Evolutionary conservation across 1,140 invertebrate species (phyloP).

Genomic region (Nasonia vitripennis): DNA sequence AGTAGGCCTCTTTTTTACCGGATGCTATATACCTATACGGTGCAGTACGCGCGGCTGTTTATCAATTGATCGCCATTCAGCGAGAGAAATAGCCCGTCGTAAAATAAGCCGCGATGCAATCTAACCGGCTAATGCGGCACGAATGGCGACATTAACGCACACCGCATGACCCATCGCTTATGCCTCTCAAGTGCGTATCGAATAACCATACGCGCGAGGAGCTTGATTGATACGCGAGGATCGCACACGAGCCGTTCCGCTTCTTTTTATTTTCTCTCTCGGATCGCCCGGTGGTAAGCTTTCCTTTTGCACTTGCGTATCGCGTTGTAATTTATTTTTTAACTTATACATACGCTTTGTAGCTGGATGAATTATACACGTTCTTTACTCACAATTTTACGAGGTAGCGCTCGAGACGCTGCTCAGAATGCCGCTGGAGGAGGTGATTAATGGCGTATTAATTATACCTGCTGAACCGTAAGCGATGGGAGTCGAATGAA

Average conservation of each 20-base stretch:
- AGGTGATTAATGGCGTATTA: slow-evolving; percentile 30
- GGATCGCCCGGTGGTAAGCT: neutral
- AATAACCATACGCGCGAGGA: too few species aligned
- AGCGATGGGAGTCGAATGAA: neutral
- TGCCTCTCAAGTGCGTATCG: neutral
- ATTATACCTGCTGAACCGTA: slow-evolving; percentile 13
- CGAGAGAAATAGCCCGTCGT: neutral
- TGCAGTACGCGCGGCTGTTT: neutral
- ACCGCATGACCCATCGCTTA: neutral
- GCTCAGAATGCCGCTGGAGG: neutral
- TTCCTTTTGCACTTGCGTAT: neutral
- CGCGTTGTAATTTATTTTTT: neutral
- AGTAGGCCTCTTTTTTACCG: neutral
- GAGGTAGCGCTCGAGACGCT: neutral
- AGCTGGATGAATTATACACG: slow-evolving; percentile 10
- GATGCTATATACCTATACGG: too few species aligned
- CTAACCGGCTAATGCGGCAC: neutral
- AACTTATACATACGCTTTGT: neutral
- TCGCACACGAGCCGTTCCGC: neutral
- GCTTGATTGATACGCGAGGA: too few species aligned
- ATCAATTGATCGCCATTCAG: neutral
- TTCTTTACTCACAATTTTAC: neutral
- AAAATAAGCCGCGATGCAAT: neutral
- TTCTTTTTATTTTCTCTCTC: neutral
- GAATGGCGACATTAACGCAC: neutral